Percentiles rank a stretch among this genome's conserved stretches.
Evolutionary conservation across 2,113 vertebrate genomes (phyloP).

Genomic region (Phalacrocorax brasilianus): DNA sequence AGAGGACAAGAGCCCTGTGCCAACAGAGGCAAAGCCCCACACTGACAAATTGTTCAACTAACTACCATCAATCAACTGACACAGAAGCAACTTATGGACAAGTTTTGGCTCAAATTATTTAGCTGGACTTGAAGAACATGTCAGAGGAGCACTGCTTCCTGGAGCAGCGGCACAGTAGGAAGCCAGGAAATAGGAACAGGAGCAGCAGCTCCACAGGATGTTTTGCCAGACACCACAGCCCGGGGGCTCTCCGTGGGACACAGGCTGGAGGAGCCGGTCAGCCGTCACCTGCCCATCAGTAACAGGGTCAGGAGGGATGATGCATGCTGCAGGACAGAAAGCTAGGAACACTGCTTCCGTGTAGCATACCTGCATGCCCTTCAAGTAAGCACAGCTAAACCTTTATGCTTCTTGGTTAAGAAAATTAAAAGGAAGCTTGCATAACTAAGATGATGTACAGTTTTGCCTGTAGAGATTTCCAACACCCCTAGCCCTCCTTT

Average conservation of each 20-base stretch:
- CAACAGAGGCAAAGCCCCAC: neutral
- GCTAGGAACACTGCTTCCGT: neutral
- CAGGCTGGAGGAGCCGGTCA: neutral
- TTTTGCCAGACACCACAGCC: neutral
- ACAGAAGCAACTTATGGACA: neutral
- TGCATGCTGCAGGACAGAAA: fast-evolving
- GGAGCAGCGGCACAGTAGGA: neutral
- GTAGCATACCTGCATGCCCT: neutral
- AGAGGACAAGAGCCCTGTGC: neutral
- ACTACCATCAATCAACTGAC: neutral
- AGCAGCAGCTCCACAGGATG: conserved; percentile 11
- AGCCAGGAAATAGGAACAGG: neutral
- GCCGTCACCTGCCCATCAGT: fast-evolving
- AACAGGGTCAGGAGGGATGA: neutral
- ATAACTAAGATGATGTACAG: neutral
- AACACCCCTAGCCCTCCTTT: neutral
- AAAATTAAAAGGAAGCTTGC: neutral
- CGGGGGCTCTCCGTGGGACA: fast-evolving
- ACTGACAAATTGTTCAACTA: neutral
- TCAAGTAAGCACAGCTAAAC: neutral
- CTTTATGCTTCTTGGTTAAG: neutral
- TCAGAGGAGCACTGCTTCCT: neutral
- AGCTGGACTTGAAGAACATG: neutral
- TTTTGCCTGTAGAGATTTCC: neutral
- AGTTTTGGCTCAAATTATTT: neutral